These are phyloP conservation scores for Tokudaia muenninki DNA, from an alignment of 2,797 vertebrate species.

Conservation along the genomic window DNA sequence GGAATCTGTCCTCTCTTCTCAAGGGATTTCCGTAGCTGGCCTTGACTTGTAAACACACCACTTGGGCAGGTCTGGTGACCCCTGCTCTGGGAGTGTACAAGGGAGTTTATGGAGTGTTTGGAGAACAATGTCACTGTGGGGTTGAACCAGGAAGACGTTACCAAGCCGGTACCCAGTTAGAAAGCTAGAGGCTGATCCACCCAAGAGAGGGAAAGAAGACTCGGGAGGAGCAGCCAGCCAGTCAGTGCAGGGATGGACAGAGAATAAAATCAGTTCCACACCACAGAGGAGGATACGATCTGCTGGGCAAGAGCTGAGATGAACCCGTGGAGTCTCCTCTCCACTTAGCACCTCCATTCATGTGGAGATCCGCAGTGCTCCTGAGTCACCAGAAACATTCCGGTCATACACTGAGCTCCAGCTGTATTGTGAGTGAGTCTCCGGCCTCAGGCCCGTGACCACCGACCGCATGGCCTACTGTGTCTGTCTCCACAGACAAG, in stretches of 20 bases:
- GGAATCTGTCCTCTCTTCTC: not conserved
- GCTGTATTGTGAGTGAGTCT: not conserved
- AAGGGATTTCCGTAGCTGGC: not conserved
- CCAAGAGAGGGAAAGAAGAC: not conserved
- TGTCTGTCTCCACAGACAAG: not conserved
- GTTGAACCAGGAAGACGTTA: not conserved
- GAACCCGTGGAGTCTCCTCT: not conserved
- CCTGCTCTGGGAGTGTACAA: too few species aligned
- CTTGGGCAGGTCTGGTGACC: not conserved
- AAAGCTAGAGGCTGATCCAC: not conserved
- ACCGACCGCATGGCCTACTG: accelerated
- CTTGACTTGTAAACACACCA: not conserved
- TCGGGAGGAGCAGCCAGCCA: not conserved
- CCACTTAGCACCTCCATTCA: not conserved
- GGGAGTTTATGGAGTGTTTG: not conserved
- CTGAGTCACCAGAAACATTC: not conserved
- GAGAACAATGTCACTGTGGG: not conserved
- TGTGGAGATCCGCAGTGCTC: not conserved
- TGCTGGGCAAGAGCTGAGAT: not conserved
- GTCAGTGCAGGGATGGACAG: not conserved
- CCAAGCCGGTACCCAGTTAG: not conserved
- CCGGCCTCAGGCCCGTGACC: too few species aligned
- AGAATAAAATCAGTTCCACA: not conserved
- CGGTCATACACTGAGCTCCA: not conserved
- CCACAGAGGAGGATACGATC: not conserved